Evolutionary conservation across 2,113 vertebrate genomes (phyloP).

Genomic region (Eleginops maclovinus): DNA sequence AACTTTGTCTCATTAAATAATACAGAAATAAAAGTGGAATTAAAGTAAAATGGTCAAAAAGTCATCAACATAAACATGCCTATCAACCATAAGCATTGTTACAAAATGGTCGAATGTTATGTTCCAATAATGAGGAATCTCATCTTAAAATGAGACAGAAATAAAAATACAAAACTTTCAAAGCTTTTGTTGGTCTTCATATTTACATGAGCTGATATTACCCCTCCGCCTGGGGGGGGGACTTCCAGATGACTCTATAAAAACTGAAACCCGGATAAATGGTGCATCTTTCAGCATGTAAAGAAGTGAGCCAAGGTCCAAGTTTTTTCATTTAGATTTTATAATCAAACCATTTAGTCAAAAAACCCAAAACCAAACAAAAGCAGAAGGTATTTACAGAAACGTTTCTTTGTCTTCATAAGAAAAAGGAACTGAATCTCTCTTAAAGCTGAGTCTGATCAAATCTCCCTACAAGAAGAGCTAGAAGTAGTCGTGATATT

Average conservation of each 20-base stretch:
- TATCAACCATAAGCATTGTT: slow-evolving; percentile 53
- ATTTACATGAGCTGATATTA: slow-evolving; percentile 72
- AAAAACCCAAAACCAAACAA: slow-evolving; percentile 66
- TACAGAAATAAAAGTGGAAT: slow-evolving; percentile 57
- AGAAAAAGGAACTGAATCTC: slow-evolving; percentile 61
- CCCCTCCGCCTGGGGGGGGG: slow-evolving; percentile 44
- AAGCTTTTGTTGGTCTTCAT: slow-evolving; percentile 49
- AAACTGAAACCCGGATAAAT: slow-evolving; percentile 45
- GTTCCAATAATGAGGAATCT: slow-evolving; percentile 62
- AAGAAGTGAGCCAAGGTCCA: slow-evolving; percentile 41
- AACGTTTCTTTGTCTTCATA: slow-evolving; percentile 38
- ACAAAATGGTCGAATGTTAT: slow-evolving; percentile 45
- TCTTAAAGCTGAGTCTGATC: slow-evolving; percentile 82
- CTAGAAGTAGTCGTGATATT: slow-evolving; percentile 54
- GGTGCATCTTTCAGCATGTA: slow-evolving; percentile 39
- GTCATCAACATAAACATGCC: slow-evolving; percentile 60
- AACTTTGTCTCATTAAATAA: slow-evolving; percentile 35
- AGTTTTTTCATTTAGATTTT: slow-evolving; percentile 72
- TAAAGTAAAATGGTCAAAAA: slow-evolving; percentile 46
- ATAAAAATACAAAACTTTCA: slow-evolving; percentile 72
- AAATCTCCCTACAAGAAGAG: slow-evolving; percentile 70
- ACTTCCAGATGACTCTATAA: slow-evolving; percentile 19
- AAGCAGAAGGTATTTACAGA: slow-evolving; percentile 67
- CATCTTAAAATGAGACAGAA: slow-evolving; percentile 63
- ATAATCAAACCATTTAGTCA: slow-evolving; percentile 73